A percentile compares a stretch with the other conserved stretches of the same genome.
phyloP scores from a whole-genome alignment of 1,140 invertebrate species.

The Dufourea novaeangliae region DNA sequence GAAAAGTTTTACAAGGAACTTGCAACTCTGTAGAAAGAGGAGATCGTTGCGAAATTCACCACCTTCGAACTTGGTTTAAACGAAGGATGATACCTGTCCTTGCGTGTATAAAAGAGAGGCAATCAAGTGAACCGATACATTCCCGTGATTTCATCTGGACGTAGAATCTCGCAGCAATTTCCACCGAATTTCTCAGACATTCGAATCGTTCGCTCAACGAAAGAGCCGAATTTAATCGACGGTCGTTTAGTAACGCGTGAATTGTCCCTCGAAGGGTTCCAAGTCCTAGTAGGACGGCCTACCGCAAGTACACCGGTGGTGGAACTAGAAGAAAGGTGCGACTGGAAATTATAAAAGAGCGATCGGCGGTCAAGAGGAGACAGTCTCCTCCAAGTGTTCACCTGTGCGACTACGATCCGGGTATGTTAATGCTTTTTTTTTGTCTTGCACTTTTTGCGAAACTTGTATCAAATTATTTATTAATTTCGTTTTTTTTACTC shows the following conservation, averaged over 20 bases:
- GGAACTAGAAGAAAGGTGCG: conserved; percentile 60
- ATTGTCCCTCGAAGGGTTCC: conserved; percentile 31
- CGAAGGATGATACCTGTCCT: background rate
- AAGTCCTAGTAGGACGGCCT: background rate
- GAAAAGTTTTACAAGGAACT: background rate
- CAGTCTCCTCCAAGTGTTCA: conserved; percentile 73
- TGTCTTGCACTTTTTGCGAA: background rate
- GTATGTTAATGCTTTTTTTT: conserved; percentile 62
- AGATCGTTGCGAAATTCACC: conserved; percentile 38
- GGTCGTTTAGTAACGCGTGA: background rate
- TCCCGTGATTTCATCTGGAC: background rate
- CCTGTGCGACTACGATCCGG: conserved; percentile 61
- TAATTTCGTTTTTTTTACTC: background rate
- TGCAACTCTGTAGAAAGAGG: background rate
- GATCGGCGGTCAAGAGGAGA: conserved; percentile 59
- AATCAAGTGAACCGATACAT: conserved; percentile 7
- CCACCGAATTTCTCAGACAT: no score
- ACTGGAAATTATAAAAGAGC: conserved; percentile 78
- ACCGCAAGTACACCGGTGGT: conserved; percentile 21
- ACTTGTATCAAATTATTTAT: background rate
- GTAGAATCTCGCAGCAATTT: background rate
- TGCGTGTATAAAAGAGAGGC: conserved; percentile 46
- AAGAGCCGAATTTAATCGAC: background rate
- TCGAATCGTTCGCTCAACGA: background rate
- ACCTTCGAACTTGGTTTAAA: conserved; percentile 7